These are phyloP conservation scores for Gnathochromis pfefferi DNA, from an alignment of 2,113 vertebrate species.

Conservation along the genomic window DNA sequence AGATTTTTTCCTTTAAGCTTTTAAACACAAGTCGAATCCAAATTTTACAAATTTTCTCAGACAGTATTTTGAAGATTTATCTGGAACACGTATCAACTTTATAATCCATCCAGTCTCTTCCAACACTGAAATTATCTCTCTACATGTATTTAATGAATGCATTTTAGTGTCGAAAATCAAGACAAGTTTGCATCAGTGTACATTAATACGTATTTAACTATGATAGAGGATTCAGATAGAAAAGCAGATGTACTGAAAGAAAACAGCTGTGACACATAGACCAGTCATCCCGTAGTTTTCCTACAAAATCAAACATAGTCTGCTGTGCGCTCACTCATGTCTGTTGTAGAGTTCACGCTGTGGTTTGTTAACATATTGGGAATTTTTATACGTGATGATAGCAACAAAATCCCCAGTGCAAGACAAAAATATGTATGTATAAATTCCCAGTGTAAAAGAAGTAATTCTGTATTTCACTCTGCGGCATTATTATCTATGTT, in stretches of 20 bases:
- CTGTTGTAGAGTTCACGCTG: not conserved
- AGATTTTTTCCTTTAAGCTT: not conserved
- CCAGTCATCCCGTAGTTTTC: not conserved
- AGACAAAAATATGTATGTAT: not conserved
- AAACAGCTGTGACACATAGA: not conserved
- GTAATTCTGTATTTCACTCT: not conserved
- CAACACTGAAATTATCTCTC: not conserved
- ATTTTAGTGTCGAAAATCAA: accelerated
- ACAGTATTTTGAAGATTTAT: not conserved
- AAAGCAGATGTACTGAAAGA: not conserved
- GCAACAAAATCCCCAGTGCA: not conserved
- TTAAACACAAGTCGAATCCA: not conserved
- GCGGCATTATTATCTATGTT: accelerated
- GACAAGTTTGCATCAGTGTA: not conserved
- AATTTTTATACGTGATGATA: accelerated
- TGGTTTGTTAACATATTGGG: accelerated
- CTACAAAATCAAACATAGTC: not conserved
- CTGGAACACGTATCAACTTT: not conserved
- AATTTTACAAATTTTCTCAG: accelerated
- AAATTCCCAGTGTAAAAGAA: not conserved
- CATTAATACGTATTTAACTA: not conserved
- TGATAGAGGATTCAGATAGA: not conserved
- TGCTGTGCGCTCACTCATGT: accelerated
- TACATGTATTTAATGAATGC: not conserved
- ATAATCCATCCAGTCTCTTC: not conserved